Percentiles rank a stretch among this genome's conserved stretches.
phyloP scores from a whole-genome alignment of 2,797 vertebrate species.

The Enteromius radiatus region DNA sequence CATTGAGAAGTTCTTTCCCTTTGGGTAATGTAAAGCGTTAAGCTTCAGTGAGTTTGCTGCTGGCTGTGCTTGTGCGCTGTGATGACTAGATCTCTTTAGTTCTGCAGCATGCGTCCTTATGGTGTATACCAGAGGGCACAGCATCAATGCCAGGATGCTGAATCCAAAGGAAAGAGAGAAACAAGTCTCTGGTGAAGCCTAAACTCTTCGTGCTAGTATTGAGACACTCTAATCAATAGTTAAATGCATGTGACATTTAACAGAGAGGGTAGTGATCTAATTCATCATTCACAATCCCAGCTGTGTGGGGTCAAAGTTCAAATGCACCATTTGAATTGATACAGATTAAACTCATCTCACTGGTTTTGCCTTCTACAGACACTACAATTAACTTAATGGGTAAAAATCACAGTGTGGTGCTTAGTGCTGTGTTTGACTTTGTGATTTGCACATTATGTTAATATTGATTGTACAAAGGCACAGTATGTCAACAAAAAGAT shows the following conservation, averaged over 20 bases:
- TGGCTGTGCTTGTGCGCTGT: not conserved
- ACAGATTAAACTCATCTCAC: not conserved
- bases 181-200: not conserved
- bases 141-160: constrained; percentile 47
- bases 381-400: constrained; percentile 34
- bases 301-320: constrained; percentile 36
- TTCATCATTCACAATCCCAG: not conserved
- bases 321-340: not conserved
- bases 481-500: constrained; percentile 22
- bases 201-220: not conserved
- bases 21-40: not conserved
- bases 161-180: constrained; percentile 15
- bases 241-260: not conserved
- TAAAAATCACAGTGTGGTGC: constrained; percentile 14
- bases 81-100: constrained; percentile 21
- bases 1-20: constrained; percentile 28
- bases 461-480: not conserved
- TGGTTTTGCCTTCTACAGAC: not conserved
- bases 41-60: constrained; percentile 8
- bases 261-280: constrained; percentile 30
- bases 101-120: constrained; percentile 39
- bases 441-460: not conserved
- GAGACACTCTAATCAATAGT: constrained; percentile 22
- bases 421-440: constrained; percentile 4
- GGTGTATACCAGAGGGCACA: constrained; percentile 46